These are phyloP conservation scores for Cryptocephalus moraei DNA, from an alignment of 2,888 invertebrate genomes.

Conservation along the genomic window DNA sequence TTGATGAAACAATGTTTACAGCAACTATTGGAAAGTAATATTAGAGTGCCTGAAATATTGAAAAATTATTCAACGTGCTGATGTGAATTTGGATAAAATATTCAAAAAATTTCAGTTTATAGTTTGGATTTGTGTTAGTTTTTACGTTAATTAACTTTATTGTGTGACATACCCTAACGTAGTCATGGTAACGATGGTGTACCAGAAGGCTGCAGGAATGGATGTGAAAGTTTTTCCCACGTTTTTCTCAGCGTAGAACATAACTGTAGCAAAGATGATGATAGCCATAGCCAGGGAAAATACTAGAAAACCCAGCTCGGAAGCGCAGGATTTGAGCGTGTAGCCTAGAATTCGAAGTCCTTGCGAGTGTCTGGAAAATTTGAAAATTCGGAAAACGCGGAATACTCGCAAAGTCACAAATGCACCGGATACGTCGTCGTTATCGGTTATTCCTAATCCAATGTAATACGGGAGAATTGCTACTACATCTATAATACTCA, in stretches of 20 bases:
- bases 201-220: conserved; percentile 99
- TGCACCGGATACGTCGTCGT: conserved; percentile 97
- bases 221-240: conserved; percentile 96
- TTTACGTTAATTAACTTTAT: no score
- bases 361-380: conserved; percentile 99
- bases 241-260: conserved; percentile 99
- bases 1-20: no score
- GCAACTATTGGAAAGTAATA: no score
- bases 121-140: no score
- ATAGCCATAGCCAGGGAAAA: conserved; percentile 99
- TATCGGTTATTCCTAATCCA: conserved; percentile 93
- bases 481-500: conserved; percentile 99
- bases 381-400: conserved; percentile 99
- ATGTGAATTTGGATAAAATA: no score
- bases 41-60: no score
- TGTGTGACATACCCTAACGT: conserved; percentile 82
- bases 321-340: conserved; percentile 97
- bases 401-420: conserved; percentile 98
- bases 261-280: conserved; percentile 99
- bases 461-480: conserved; percentile 99
- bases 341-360: conserved; percentile 97
- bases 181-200: conserved; percentile 99
- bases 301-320: conserved; percentile 97
- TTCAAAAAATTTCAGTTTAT: no score
- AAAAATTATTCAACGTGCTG: no score